Conservation (phyloP, 1,140 invertebrate species). For the Lithobius niger region DNA sequence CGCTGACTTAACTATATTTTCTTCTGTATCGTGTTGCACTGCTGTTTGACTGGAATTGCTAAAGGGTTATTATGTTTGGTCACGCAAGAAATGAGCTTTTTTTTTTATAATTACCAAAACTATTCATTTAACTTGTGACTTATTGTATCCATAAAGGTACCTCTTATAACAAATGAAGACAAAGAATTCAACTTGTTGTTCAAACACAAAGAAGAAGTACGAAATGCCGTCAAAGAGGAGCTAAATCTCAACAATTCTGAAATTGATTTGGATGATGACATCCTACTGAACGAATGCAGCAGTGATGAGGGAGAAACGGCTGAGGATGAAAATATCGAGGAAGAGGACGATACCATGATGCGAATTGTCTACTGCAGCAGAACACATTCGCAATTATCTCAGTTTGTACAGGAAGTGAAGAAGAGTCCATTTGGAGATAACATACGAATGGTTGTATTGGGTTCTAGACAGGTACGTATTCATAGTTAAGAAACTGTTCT, state of each 20-base stretch:
- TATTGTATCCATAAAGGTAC: no score
- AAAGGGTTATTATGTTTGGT: no score
- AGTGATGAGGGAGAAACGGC: slow-evolving; percentile 33
- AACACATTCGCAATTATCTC: slow-evolving; percentile 90
- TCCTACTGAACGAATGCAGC: slow-evolving; percentile 35
- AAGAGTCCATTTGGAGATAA: slow-evolving; percentile 60
- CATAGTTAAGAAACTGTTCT: no score
- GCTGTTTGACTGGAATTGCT: no score
- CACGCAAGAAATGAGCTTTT: no score
- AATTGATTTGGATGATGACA: slow-evolving; percentile 29
- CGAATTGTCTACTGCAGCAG: slow-evolving; percentile 88
- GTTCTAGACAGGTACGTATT: slow-evolving; percentile 52
- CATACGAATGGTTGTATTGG: slow-evolving; percentile 64
- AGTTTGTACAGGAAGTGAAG: slow-evolving; percentile 83
- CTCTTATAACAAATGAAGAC: no score
- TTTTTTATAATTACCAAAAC: no score
- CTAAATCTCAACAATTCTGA: slow-evolving; percentile 22
- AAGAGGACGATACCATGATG: slow-evolving; percentile 13
- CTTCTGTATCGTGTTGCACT: no score
- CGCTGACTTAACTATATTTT: no score
- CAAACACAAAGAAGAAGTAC: background rate
- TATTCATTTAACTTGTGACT: no score
- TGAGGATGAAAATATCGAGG: slow-evolving; percentile 19
- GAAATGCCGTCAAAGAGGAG: slow-evolving; percentile 25
- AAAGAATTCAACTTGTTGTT: no score